Evolutionary conservation across 2,797 vertebrate species (phyloP).

Genomic region (Centroberyx gerrardi): DNA sequence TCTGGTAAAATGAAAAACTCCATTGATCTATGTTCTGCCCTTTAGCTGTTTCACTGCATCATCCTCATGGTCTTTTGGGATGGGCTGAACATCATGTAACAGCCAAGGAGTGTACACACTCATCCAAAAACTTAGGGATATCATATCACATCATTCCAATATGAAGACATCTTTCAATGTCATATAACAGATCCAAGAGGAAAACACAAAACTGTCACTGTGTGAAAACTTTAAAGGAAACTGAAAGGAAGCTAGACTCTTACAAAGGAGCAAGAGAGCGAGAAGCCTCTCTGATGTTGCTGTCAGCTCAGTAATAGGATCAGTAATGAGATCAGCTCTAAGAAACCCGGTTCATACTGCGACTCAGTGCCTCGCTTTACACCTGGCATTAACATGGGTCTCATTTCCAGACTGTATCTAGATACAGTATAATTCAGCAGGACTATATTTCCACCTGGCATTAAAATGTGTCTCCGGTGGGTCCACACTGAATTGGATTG

Average conservation of each 20-base stretch:
- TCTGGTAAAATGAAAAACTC: too few species aligned
- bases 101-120: background rate
- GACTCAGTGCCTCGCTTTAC: constrained; percentile 38
- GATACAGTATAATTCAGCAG: constrained; percentile 12
- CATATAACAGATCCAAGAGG: background rate
- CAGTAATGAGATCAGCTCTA: constrained; percentile 14
- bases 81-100: background rate
- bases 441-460: background rate
- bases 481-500: too few species aligned
- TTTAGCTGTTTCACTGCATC: too few species aligned
- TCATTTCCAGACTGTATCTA: constrained; percentile 6
- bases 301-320: constrained; percentile 62
- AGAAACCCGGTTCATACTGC: constrained; percentile 30
- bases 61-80: background rate
- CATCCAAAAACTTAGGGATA: too few species aligned
- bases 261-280: constrained; percentile 4
- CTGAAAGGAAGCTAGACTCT: constrained; percentile 12
- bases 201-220: background rate
- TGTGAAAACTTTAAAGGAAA: background rate
- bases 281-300: constrained; percentile 21
- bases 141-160: background rate
- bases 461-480: too few species aligned
- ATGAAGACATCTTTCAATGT: background rate
- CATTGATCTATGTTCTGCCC: too few species aligned
- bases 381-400: constrained; percentile 18